A percentile compares a stretch with the other conserved stretches of the same genome.
These are phyloP conservation scores for Lypha dubia DNA, from an alignment of 2,888 invertebrate genomes.

Conservation along the genomic window DNA sequence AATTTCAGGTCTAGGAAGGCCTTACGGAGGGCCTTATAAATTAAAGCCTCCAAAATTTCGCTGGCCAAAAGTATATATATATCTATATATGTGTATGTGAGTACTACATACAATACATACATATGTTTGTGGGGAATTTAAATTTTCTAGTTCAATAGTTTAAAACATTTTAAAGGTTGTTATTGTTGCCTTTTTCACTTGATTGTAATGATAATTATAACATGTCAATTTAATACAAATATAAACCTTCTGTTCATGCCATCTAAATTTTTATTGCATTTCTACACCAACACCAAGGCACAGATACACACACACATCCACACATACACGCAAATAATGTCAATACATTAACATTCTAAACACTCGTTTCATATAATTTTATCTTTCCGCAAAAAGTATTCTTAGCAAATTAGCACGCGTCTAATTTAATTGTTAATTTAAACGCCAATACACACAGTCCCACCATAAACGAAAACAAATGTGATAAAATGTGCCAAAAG, in stretches of 20 bases:
- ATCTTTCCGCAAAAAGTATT: conserved; percentile 69
- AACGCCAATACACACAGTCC: conserved; percentile 44
- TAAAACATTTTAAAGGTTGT: conserved; percentile 49
- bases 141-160: conserved; percentile 72
- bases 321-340: background rate
- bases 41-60: no score
- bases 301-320: background rate
- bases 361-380: conserved; percentile 60
- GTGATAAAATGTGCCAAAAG: conserved; percentile 25
- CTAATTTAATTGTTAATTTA: conserved; percentile 68
- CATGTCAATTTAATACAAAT: background rate
- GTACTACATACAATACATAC: background rate
- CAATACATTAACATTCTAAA: conserved; percentile 10
- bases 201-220: conserved; percentile 36
- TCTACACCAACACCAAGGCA: conserved; percentile 20
- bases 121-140: conserved; percentile 12
- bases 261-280: conserved; percentile 58
- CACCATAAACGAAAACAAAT: conserved; percentile 52
- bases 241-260: conserved; percentile 19
- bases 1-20: no score
- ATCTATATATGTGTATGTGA: no score
- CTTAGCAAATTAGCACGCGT: conserved; percentile 72
- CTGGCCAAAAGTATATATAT: no score
- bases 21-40: no score
- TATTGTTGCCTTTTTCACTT: conserved; percentile 30